Evolutionary conservation across 1,140 invertebrate species (phyloP).

Genomic region (Prorops nasuta): DNA sequence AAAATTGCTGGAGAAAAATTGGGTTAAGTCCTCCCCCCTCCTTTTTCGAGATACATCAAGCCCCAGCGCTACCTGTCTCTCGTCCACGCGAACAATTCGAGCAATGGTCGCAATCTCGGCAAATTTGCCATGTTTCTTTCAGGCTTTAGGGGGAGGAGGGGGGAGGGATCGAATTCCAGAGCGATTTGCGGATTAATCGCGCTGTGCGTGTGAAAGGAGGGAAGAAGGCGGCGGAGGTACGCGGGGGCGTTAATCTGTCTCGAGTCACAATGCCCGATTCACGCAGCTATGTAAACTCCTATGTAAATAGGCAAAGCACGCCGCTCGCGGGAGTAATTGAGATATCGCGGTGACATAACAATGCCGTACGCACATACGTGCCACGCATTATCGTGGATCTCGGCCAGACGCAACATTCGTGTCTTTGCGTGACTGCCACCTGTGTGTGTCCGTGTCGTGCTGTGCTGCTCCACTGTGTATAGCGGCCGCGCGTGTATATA

Average conservation of each 20-base stretch:
- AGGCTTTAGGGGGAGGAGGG: neutral
- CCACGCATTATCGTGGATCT: conserved; percentile 26
- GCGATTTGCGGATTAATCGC: neutral
- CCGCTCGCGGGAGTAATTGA: conserved; percentile 21
- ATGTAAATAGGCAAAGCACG: conserved; percentile 9
- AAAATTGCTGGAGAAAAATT: too few relatives aligned
- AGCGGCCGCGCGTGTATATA: too few relatives aligned
- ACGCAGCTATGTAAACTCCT: conserved; percentile 3
- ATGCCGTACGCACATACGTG: conserved; percentile 12
- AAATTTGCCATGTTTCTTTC: too few relatives aligned
- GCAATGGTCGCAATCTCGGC: too few relatives aligned
- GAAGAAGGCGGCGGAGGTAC: neutral
- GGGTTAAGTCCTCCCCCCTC: too few relatives aligned
- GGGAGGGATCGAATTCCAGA: conserved; percentile 5
- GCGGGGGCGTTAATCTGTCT: neutral
- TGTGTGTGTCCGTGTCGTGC: too few relatives aligned
- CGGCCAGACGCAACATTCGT: conserved; percentile 15
- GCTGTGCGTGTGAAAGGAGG: neutral
- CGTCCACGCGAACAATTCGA: too few relatives aligned
- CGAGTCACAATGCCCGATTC: too few relatives aligned
- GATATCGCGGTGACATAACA: conserved; percentile 33
- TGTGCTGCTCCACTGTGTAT: too few relatives aligned
- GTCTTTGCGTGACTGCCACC: neutral
- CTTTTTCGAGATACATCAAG: too few relatives aligned
- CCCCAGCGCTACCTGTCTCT: too few relatives aligned